Evolutionary conservation across 2,113 vertebrate species (phyloP).

Genomic region (Pollimyrus isidori): DNA sequence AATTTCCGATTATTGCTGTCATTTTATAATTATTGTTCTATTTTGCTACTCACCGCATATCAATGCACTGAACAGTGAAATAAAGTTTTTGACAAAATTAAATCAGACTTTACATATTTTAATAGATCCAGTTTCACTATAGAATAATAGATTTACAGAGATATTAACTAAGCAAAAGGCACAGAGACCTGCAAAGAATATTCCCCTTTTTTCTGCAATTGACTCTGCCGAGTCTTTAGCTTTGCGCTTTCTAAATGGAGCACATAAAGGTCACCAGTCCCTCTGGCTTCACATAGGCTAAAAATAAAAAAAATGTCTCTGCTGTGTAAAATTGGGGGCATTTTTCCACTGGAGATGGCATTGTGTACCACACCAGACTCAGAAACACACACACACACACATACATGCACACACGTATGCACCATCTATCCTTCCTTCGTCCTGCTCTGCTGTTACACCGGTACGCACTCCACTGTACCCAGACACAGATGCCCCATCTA

Average conservation of each 20-base stretch:
- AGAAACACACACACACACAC: background rate
- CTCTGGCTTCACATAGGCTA: background rate
- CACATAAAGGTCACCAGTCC: conserved; percentile 8
- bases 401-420: background rate
- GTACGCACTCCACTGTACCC: background rate
- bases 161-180: background rate
- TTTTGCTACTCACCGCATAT: background rate
- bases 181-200: background rate
- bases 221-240: background rate
- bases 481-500: background rate
- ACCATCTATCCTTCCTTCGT: background rate
- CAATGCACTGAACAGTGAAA: background rate
- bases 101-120: background rate
- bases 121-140: background rate
- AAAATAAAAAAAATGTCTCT: background rate
- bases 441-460: background rate
- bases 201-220: background rate
- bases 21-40: conserved; percentile 4
- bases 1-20: conserved; percentile 4
- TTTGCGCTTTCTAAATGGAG: conserved; percentile 7
- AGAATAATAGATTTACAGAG: background rate
- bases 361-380: background rate
- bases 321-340: conserved; percentile 6
- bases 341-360: background rate
- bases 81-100: background rate